phyloP scores from a whole-genome alignment of 2,888 invertebrate genomes.

The Meteorus cinctellus region DNA sequence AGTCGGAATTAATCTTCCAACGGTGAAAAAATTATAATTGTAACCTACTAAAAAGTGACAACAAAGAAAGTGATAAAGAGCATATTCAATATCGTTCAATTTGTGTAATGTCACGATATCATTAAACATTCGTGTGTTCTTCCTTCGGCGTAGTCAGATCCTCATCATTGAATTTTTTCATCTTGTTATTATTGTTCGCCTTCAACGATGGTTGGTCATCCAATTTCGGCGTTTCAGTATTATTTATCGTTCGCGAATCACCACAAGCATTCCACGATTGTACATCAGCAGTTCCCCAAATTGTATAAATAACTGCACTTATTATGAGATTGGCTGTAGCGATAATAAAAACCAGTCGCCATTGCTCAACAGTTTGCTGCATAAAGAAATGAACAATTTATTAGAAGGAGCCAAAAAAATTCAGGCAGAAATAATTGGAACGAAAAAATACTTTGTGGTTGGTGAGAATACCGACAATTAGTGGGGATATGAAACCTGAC shows the following conservation, averaged over 20 bases:
- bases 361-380: constrained; percentile 70
- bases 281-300: constrained; percentile 65
- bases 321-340: constrained; percentile 60
- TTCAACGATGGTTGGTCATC: constrained; percentile 27
- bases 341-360: constrained; percentile 68
- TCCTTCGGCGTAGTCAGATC: constrained; percentile 10
- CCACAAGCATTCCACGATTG: constrained; percentile 65
- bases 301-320: constrained; percentile 59
- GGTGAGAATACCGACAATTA: constrained; percentile 78
- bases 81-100: neutral
- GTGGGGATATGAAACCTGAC: constrained; percentile 79
- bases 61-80: neutral
- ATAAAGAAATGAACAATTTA: constrained; percentile 36
- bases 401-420: constrained; percentile 28
- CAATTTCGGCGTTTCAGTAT: constrained; percentile 41
- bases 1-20: neutral
- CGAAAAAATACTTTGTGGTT: constrained; percentile 77
- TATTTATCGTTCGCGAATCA: constrained; percentile 26
- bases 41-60: neutral
- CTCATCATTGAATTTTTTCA: constrained; percentile 7
- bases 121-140: neutral
- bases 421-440: constrained; percentile 20
- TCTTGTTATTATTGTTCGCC: constrained; percentile 10
- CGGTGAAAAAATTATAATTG: neutral
- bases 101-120: neutral